phyloP scores from a whole-genome alignment of 2,888 invertebrate genomes.

The Steinernema hermaphroditum region DNA sequence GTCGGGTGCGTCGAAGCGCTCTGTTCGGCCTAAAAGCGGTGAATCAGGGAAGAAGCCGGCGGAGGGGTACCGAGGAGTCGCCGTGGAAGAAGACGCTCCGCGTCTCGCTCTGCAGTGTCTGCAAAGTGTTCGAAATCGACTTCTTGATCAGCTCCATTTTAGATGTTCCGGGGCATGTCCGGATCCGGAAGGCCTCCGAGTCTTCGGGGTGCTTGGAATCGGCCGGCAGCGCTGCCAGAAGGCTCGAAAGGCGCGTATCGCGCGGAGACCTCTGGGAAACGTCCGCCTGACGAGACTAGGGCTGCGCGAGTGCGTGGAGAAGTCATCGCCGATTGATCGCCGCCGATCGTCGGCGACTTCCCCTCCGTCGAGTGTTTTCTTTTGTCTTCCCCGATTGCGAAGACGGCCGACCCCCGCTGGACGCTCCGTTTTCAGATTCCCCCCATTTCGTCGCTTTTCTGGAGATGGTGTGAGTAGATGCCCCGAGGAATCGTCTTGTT shows the following conservation, averaged over 20 bases:
- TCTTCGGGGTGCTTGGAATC: too few species aligned
- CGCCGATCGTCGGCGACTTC: background rate
- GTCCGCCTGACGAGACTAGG: background rate
- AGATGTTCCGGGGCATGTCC: too few species aligned
- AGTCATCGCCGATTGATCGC: background rate
- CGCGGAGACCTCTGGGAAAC: constrained; percentile 21
- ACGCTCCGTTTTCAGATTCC: background rate
- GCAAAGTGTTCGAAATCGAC: constrained; percentile 16
- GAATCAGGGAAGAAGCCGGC: too few species aligned
- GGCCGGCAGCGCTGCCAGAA: too few species aligned
- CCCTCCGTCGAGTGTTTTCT: constrained; percentile 14
- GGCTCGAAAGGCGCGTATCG: too few species aligned
- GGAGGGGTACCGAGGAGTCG: background rate
- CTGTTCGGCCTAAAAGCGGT: background rate
- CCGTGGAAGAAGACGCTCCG: background rate
- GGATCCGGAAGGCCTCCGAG: too few species aligned
- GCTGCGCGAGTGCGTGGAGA: constrained; percentile 9
- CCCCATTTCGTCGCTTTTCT: background rate
- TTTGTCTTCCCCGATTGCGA: background rate
- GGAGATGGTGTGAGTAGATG: background rate
- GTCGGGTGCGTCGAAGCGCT: background rate
- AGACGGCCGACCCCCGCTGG: too few species aligned
- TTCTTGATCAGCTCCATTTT: constrained; percentile 25
- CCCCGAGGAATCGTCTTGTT: background rate
- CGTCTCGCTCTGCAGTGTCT: background rate